A percentile compares a stretch with the other conserved stretches of the same genome.
Evolutionary conservation across 2,888 invertebrate genomes (phyloP).

Genomic region (Tillus elongatus): DNA sequence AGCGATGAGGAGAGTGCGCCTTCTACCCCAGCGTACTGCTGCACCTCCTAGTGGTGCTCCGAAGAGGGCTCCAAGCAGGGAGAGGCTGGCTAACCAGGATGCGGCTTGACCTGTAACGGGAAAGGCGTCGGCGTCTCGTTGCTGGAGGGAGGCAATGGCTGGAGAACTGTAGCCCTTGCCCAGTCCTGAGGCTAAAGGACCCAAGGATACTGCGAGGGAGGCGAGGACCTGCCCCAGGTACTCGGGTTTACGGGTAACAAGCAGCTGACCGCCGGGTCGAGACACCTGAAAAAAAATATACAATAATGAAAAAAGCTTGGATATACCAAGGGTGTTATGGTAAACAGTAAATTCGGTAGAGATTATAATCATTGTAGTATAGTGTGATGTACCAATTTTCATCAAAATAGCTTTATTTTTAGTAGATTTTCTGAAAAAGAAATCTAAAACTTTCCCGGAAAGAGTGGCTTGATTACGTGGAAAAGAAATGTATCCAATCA

Average conservation of each 20-base stretch:
- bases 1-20: slow-evolving; percentile 59
- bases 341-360: too few species aligned
- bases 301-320: too few species aligned
- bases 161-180: slow-evolving; percentile 79
- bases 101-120: slow-evolving; percentile 64
- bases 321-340: too few species aligned
- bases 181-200: slow-evolving; percentile 69
- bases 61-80: slow-evolving; percentile 68
- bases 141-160: slow-evolving; percentile 64
- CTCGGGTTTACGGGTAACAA: slow-evolving; percentile 35
- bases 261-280: slow-evolving; percentile 34
- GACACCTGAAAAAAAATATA: slow-evolving; percentile 29
- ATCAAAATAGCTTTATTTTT: too few species aligned
- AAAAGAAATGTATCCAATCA: too few species aligned
- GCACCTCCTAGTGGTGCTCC: slow-evolving; percentile 74
- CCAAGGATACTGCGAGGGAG: slow-evolving; percentile 68
- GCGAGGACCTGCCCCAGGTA: slow-evolving; percentile 57
- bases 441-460: too few species aligned
- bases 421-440: too few species aligned
- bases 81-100: slow-evolving; percentile 74
- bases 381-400: too few species aligned
- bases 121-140: slow-evolving; percentile 52
- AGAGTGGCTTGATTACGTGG: too few species aligned
- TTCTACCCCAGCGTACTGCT: slow-evolving; percentile 65
- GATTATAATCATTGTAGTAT: too few species aligned